These are phyloP conservation scores for Sphaeramia orbicularis DNA, from an alignment of 2,797 vertebrate genomes.

Conservation along the genomic window DNA sequence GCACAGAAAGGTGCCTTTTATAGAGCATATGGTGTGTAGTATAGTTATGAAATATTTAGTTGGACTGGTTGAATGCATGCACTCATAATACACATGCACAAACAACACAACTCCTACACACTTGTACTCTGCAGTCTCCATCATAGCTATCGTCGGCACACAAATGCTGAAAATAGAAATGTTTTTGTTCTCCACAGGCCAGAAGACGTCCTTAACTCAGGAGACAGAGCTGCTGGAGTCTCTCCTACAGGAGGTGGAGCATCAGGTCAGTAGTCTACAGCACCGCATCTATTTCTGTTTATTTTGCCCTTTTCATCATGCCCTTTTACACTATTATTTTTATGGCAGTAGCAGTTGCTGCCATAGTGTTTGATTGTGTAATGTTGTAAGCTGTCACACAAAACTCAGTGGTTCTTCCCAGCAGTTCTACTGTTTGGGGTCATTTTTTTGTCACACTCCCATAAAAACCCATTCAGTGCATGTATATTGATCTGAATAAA, in stretches of 20 bases:
- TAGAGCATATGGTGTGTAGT: conserved; percentile 23
- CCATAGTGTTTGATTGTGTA: too few species aligned
- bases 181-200: conserved; percentile 85
- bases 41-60: conserved; percentile 68
- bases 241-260: conserved; percentile 97
- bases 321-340: not conserved
- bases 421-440: too few species aligned
- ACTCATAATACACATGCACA: conserved; percentile 41
- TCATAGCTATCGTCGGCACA: conserved; percentile 46
- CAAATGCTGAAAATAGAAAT: conserved; percentile 69
- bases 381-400: too few species aligned
- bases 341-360: too few species aligned
- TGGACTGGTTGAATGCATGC: conserved; percentile 46
- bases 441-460: too few species aligned
- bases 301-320: not conserved
- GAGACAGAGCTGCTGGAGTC: conserved; percentile 99
- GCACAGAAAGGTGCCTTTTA: conserved; percentile 38
- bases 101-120: conserved; percentile 30
- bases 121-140: conserved; percentile 45
- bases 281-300: conserved; percentile 5
- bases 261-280: conserved; percentile 89
- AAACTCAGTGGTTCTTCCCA: too few species aligned
- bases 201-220: conserved; percentile 98
- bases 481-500: too few species aligned
- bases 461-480: too few species aligned